Evolutionary conservation across 2,113 vertebrate genomes (phyloP).

Genomic region (Turnix velox): DNA sequence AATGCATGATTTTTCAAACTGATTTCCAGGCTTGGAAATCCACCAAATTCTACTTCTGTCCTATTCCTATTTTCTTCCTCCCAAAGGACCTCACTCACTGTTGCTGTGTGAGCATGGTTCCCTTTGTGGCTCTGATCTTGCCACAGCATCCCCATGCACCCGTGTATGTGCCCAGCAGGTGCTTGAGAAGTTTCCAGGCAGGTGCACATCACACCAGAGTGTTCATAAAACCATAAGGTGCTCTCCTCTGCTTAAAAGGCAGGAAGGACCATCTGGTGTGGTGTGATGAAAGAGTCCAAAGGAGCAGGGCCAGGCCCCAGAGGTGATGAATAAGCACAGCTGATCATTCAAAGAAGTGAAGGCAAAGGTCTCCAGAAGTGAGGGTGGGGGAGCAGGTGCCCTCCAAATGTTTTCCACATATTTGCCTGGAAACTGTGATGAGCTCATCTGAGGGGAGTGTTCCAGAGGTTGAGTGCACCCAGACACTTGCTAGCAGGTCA

Average conservation of each 20-base stretch:
- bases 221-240: background rate
- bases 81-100: accelerated
- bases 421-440: background rate
- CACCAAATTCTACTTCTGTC: background rate
- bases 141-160: background rate
- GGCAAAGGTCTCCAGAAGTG: background rate
- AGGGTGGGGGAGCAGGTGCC: background rate
- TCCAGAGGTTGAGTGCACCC: background rate
- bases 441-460: background rate
- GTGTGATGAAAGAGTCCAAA: background rate
- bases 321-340: background rate
- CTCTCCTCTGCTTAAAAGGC: background rate
- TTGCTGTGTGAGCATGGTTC: background rate
- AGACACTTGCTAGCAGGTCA: accelerated
- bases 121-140: background rate
- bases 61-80: background rate
- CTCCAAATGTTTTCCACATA: background rate
- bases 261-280: background rate
- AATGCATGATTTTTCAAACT: background rate
- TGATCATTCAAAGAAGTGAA: background rate
- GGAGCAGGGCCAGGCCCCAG: background rate
- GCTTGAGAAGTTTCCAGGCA: background rate
- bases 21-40: background rate
- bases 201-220: accelerated
- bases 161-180: background rate